A percentile compares a stretch with the other conserved stretches of the same genome.
phyloP scores from a whole-genome alignment of 2,113 vertebrate species.

The Rhadina sibilatrix region DNA sequence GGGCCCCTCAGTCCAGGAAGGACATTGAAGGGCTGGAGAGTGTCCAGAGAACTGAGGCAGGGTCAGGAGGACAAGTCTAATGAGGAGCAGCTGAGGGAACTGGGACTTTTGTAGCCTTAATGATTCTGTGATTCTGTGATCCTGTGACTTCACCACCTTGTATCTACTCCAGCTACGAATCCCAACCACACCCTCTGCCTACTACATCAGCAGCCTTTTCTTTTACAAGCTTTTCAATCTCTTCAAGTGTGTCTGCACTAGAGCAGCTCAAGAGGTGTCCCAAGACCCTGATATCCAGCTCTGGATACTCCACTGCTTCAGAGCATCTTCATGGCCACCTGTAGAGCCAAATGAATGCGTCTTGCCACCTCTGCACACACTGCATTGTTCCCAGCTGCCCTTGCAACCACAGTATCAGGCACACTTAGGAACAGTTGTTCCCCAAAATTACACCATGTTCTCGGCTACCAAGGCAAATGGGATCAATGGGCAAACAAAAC shows the following conservation, averaged over 20 bases:
- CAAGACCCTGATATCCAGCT: background rate
- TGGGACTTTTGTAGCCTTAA: background rate
- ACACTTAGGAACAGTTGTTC: background rate
- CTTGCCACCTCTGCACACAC: background rate
- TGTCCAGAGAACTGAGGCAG: background rate
- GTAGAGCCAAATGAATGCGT: background rate
- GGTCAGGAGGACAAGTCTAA: background rate
- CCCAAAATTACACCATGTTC: background rate
- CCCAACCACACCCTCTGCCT: background rate
- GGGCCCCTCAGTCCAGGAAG: fast-evolving
- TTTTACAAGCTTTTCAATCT: background rate
- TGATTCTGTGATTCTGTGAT: background rate
- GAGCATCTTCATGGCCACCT: background rate
- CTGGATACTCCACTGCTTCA: background rate
- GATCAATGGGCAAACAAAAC: background rate
- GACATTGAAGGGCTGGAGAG: fast-evolving
- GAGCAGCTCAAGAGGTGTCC: background rate
- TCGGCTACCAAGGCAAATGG: background rate
- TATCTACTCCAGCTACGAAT: background rate
- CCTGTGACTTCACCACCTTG: background rate
- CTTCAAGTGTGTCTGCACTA: background rate
- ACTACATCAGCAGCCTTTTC: background rate
- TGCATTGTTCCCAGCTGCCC: background rate
- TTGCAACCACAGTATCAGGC: background rate
- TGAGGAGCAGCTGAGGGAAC: background rate